These are phyloP conservation scores for Melitaea cinxia DNA, from an alignment of 1,140 invertebrate species.

Conservation along the genomic window DNA sequence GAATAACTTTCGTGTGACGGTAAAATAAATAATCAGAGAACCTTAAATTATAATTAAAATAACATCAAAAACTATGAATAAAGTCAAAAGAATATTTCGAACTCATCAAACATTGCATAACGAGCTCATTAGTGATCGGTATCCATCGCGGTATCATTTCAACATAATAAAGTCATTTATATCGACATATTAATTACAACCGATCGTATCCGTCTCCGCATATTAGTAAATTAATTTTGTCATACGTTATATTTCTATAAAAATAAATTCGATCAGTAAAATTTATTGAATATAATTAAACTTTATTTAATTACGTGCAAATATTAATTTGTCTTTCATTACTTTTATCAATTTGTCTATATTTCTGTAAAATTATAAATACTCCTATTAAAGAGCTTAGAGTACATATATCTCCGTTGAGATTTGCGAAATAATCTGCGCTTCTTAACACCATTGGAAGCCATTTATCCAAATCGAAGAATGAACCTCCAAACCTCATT, in stretches of 20 bases:
- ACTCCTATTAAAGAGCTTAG: too few species aligned
- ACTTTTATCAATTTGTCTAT: neutral
- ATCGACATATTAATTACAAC: conserved; percentile 11
- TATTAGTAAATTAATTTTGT: conserved; percentile 20
- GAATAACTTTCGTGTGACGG: neutral
- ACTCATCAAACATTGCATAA: conserved; percentile 21
- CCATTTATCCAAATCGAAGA: too few species aligned
- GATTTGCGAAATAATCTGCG: too few species aligned
- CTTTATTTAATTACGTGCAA: conserved; percentile 26
- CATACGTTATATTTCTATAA: conserved; percentile 4
- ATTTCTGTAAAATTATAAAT: neutral
- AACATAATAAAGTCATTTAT: conserved; percentile 22
- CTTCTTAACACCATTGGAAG: too few species aligned
- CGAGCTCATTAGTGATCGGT: conserved; percentile 16
- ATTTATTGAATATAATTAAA: conserved; percentile 20
- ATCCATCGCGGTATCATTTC: conserved; percentile 21
- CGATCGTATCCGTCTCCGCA: conserved; percentile 7
- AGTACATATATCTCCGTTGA: too few species aligned
- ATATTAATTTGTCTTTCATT: conserved; percentile 6
- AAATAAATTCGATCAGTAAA: neutral
- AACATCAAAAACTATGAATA: conserved; percentile 4
- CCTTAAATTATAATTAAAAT: conserved; percentile 13
- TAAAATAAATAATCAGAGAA: conserved; percentile 2
- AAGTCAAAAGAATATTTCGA: conserved; percentile 17
- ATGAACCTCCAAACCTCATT: too few species aligned